Percentiles rank a stretch among this genome's conserved stretches.
These are phyloP conservation scores for Channallabes apus DNA, from an alignment of 2,797 vertebrate species.

Conservation along the genomic window DNA sequence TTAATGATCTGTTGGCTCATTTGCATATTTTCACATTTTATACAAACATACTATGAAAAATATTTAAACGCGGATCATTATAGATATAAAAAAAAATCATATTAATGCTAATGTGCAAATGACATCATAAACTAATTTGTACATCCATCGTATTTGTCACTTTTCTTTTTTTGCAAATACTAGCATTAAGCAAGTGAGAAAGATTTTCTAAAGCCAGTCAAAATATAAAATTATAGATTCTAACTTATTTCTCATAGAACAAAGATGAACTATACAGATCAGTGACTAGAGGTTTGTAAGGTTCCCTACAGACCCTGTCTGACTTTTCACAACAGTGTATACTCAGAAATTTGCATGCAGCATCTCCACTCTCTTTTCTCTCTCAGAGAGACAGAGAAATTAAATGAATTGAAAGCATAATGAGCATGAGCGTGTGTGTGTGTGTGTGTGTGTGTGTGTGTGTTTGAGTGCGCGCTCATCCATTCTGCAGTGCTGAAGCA, in stretches of 20 bases:
- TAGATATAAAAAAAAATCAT: not conserved
- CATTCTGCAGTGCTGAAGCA: slow-evolving; percentile 28
- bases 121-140: not conserved
- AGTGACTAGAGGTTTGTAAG: not conserved
- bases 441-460: not conserved
- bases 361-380: not conserved
- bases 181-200: no score
- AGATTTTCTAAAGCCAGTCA: not conserved
- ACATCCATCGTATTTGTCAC: not conserved
- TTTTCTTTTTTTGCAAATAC: not conserved
- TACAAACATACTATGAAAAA: not conserved
- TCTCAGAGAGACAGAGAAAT: not conserved
- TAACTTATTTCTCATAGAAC: not conserved
- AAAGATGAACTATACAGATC: not conserved
- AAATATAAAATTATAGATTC: not conserved
- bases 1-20: not conserved
- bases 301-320: not conserved
- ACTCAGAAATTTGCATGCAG: slow-evolving; percentile 6
- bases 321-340: not conserved
- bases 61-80: not conserved
- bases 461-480: not conserved
- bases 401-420: slow-evolving; percentile 18
- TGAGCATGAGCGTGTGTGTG: slow-evolving; percentile 4
- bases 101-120: not conserved
- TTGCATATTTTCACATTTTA: slow-evolving; percentile 8